Conservation (phyloP, 2,797 vertebrate genomes). For the Neosilurus hyrtlii region DNA sequence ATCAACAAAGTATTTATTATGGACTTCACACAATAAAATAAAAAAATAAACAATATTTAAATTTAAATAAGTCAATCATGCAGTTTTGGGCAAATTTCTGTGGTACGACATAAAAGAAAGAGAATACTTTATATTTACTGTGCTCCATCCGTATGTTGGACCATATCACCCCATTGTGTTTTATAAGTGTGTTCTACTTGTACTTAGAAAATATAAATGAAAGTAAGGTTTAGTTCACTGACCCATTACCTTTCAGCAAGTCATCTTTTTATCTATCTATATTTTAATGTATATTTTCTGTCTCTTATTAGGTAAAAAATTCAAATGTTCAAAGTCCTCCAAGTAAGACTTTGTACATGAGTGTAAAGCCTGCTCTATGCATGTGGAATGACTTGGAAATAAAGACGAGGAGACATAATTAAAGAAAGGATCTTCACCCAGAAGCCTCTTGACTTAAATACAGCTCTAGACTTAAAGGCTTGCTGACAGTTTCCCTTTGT, state of each 20-base stretch:
- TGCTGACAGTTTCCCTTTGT: slow-evolving; percentile 41
- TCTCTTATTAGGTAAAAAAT: slow-evolving; percentile 79
- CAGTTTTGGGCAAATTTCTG: not conserved
- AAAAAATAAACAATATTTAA: not conserved
- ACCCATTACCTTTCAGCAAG: not conserved
- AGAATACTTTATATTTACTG: not conserved
- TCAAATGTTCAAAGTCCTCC: slow-evolving; percentile 78
- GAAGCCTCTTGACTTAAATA: slow-evolving; percentile 56
- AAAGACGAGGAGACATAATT: slow-evolving; percentile 43
- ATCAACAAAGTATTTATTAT: not conserved
- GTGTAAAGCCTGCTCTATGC: slow-evolving; percentile 59
- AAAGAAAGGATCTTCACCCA: slow-evolving; percentile 29
- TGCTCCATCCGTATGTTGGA: not conserved
- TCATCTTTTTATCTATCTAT: slow-evolving; percentile 41
- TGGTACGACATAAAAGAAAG: not conserved
- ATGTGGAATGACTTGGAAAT: slow-evolving; percentile 69
- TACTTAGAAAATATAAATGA: not conserved
- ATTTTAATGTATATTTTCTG: slow-evolving; percentile 57
- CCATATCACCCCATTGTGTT: not conserved
- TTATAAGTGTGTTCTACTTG: not conserved
- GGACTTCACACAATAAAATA: not conserved
- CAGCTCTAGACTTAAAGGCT: slow-evolving; percentile 48
- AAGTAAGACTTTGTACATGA: slow-evolving; percentile 74
- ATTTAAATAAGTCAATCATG: not conserved
- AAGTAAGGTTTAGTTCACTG: not conserved